Conservation (phyloP, 37 sponge, comb jelly and placozoan species). For the Crambe crambe region DNA sequence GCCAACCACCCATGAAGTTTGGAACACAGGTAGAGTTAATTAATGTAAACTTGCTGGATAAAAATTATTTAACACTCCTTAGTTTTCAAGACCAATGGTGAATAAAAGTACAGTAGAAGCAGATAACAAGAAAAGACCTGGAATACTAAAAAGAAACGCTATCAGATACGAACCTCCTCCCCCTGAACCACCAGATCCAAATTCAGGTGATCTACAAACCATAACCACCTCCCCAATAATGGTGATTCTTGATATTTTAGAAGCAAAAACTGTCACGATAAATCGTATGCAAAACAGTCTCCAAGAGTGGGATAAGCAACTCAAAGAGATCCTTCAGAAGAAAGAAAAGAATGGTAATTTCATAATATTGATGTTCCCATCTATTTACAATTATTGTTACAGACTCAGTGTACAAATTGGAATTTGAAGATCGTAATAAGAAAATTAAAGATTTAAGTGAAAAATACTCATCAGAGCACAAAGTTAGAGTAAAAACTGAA, state of each 20-base stretch:
- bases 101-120: constrained; percentile 63
- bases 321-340: constrained; percentile 55
- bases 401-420: constrained; percentile 43
- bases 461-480: constrained; percentile 34
- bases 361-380: neutral
- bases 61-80: neutral
- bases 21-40: neutral
- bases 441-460: constrained; percentile 40
- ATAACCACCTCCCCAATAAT: too few species aligned
- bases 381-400: neutral
- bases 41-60: neutral
- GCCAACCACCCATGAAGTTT: neutral
- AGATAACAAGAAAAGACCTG: constrained; percentile 78
- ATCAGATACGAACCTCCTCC: constrained; percentile 55
- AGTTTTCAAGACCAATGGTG: constrained; percentile 3
- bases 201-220: constrained; percentile 64
- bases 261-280: constrained; percentile 76
- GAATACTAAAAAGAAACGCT: constrained; percentile 58
- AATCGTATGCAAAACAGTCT: constrained; percentile 67
- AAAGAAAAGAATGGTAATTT: constrained; percentile 70
- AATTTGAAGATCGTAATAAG: constrained; percentile 52
- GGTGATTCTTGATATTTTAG: too few species aligned
- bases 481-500: constrained; percentile 38
- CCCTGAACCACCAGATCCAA: constrained; percentile 77
- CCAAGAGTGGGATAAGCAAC: constrained; percentile 70